Evolutionary conservation across 2,113 vertebrate species (phyloP), one percentile per base, ranked within the genome.

Genomic region (Columba janthina): DNA sequence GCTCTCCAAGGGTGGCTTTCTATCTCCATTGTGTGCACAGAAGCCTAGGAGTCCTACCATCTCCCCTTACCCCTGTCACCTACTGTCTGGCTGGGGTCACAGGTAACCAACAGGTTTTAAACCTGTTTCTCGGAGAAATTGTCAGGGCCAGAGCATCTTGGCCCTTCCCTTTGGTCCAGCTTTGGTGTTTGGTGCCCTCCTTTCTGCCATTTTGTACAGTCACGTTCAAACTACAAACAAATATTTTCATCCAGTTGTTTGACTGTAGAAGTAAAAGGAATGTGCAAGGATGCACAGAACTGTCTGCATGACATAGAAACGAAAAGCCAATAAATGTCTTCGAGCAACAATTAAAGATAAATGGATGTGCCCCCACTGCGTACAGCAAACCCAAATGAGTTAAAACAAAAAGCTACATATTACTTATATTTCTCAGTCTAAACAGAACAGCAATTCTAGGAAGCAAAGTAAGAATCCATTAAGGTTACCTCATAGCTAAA

Each of bases 51-150:
- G 14, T 5, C 12, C 22, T 34, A 69, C 7, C 46, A 32, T 5
- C 19, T 38, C 42, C 8, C 8, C 66, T 19, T 22, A 19, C 0
- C 8, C 29, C 50, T 48, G 26, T 46, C 64, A 34, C 0, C 1
- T 2, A 10, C n/a, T 20, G 75, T 34, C 70, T 66, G 75, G 5
- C 28, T 61, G 12, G 1, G 24, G 8, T 26, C 70, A 18, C 3
- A 1, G 46, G 29, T 6, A 75, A 28, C 28, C 38, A 56, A 2
- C 1, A 4, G 61, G 5, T 34, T 90, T 90, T 48, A 42, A 46
- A 12, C 7, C 4, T 15, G n/a, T 8, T 32, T 75, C 50, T 32
- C 50, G 13, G 42, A 64, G 42, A 31, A 58, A 36, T 28, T 57
- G 25, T 24, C 17, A 28, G n/a, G 44, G 25, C 14, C 53, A 54